phyloP scores from a whole-genome alignment of 1,140 invertebrate genomes.

The Diorhabda carinulata region DNA sequence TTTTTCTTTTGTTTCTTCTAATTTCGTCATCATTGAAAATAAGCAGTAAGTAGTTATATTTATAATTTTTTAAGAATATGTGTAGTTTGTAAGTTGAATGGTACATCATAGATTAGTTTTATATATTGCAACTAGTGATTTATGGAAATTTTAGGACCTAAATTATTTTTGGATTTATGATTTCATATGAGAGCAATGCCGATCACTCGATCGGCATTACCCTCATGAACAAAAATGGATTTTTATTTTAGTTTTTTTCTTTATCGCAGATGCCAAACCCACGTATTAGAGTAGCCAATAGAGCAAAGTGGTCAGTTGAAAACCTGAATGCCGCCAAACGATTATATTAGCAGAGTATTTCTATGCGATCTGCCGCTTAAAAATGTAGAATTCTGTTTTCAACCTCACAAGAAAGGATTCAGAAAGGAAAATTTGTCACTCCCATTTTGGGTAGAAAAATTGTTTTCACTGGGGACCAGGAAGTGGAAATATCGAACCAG shows the following conservation, averaged over 20 bases:
- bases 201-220: too few relatives aligned
- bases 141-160: background rate
- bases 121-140: background rate
- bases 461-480: too few relatives aligned
- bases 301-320: conserved; percentile 7
- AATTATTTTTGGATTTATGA: too few relatives aligned
- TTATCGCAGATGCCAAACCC: too few relatives aligned
- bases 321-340: background rate
- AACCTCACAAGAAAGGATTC: conserved; percentile 4
- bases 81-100: background rate
- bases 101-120: conserved; percentile 1
- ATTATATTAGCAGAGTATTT: too few relatives aligned
- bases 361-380: background rate
- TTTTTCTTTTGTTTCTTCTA: too few relatives aligned
- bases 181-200: background rate
- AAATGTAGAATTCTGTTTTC: conserved; percentile 8
- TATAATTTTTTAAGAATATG: background rate
- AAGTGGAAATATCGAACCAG: too few relatives aligned
- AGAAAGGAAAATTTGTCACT: conserved; percentile 5
- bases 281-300: background rate
- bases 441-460: background rate
- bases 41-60: too few relatives aligned
- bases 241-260: too few relatives aligned
- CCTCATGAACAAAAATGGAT: too few relatives aligned
- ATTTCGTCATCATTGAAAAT: too few relatives aligned